phyloP scores from a whole-genome alignment of 2,113 vertebrate species.

The Carollia perspicillata region DNA sequence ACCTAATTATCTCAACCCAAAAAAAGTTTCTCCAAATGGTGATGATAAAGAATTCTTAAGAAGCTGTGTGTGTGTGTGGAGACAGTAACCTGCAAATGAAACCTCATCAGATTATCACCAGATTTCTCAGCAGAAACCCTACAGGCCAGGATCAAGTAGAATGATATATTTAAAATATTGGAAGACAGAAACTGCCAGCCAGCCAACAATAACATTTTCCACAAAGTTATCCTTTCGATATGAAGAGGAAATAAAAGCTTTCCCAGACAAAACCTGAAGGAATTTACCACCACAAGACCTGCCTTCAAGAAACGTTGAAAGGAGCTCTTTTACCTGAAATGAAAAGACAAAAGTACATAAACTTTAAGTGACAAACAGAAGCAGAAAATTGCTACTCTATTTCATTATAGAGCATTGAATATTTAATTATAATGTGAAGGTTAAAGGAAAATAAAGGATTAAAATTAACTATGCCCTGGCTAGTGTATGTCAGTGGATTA shows the following conservation, averaged over 20 bases:
- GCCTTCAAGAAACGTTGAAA: not conserved
- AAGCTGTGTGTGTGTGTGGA: not conserved
- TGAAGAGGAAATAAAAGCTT: not conserved
- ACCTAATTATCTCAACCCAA: not conserved
- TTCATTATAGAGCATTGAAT: not conserved
- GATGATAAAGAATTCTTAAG: not conserved
- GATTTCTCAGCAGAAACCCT: not conserved
- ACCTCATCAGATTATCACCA: not conserved
- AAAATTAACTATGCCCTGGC: not conserved
- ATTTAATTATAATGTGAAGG: not conserved
- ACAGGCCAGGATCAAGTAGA: not conserved
- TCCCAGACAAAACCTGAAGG: not conserved
- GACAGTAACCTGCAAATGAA: not conserved
- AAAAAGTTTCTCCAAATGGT: not conserved
- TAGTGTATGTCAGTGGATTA: too few relatives aligned
- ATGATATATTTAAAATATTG: not conserved
- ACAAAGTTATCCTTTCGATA: not conserved
- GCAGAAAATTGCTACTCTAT: not conserved
- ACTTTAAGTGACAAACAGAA: not conserved
- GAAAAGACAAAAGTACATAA: not conserved
- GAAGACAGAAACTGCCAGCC: not conserved
- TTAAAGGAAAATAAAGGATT: not conserved
- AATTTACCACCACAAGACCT: not conserved
- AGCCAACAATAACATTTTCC: not conserved
- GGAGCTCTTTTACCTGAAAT: not conserved